Evolutionary conservation across 2,888 invertebrate genomes (phyloP).

Genomic region (Agrochola litura): DNA sequence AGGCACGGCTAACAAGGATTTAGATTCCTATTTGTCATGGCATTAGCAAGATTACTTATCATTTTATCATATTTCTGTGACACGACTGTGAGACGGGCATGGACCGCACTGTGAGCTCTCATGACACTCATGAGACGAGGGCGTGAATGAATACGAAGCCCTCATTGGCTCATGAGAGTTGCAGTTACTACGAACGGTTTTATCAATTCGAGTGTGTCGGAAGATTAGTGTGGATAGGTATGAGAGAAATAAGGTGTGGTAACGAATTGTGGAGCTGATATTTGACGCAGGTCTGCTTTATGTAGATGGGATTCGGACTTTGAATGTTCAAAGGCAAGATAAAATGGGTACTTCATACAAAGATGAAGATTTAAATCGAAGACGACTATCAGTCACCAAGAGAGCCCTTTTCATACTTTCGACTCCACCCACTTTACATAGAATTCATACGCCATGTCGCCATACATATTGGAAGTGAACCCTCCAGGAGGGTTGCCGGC

Average conservation of each 20-base stretch:
- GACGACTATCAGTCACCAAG: too few relatives aligned
- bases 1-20: constrained; percentile 80
- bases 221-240: constrained; percentile 50
- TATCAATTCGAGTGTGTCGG: constrained; percentile 59
- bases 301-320: too few relatives aligned
- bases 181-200: constrained; percentile 38
- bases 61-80: constrained; percentile 70
- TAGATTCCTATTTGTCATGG: constrained; percentile 73
- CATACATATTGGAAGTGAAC: too few relatives aligned
- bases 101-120: constrained; percentile 72
- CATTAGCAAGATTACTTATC: constrained; percentile 74
- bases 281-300: not conserved
- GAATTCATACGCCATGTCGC: too few relatives aligned
- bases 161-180: constrained; percentile 75
- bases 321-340: too few relatives aligned
- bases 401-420: too few relatives aligned
- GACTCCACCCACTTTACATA: too few relatives aligned
- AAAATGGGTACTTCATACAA: too few relatives aligned
- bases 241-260: constrained; percentile 28
- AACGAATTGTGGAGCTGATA: not conserved
- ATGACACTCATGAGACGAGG: constrained; percentile 84
- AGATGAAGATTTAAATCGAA: too few relatives aligned
- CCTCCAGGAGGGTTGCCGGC: too few relatives aligned
- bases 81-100: constrained; percentile 72
- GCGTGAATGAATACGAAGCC: constrained; percentile 76